A percentile compares a stretch with the other conserved stretches of the same genome.
Evolutionary conservation across 2,888 invertebrate genomes (phyloP).

Genomic region (Hoplodrina blanda): DNA sequence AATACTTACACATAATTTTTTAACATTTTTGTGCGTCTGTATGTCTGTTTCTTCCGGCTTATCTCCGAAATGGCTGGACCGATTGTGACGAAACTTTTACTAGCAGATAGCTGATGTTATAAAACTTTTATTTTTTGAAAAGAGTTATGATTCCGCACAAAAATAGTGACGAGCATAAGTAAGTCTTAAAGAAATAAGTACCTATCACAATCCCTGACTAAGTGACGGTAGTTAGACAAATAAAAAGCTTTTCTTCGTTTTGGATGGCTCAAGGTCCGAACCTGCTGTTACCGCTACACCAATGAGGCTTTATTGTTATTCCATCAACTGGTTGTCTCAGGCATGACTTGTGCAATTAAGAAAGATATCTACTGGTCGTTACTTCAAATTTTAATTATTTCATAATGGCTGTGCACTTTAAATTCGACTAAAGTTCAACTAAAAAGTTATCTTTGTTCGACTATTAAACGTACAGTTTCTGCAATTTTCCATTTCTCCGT

Average conservation of each 20-base stretch:
- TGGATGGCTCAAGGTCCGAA: constrained; percentile 1
- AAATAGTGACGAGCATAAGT: background rate
- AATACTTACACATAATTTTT: no score
- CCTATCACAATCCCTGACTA: no score
- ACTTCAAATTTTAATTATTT: constrained; percentile 13
- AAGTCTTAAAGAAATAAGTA: background rate
- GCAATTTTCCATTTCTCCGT: constrained; percentile 45
- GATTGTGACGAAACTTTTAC: no score
- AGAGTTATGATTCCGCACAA: no score
- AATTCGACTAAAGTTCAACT: constrained; percentile 32
- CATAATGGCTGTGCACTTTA: constrained; percentile 26
- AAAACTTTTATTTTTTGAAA: no score
- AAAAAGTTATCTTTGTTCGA: constrained; percentile 32
- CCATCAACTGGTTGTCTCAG: constrained; percentile 27
- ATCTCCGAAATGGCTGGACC: no score
- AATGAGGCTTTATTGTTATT: constrained; percentile 31
- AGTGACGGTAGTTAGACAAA: background rate
- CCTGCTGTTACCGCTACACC: constrained; percentile 15
- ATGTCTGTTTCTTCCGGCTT: no score
- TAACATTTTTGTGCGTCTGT: no score
- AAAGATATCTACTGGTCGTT: background rate
- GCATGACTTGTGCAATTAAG: constrained; percentile 17
- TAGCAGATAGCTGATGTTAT: no score
- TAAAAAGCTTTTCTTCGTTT: background rate
- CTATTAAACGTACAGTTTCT: constrained; percentile 41